Conservation (phyloP, 2,888 invertebrate genomes). For the Apamea anceps region DNA sequence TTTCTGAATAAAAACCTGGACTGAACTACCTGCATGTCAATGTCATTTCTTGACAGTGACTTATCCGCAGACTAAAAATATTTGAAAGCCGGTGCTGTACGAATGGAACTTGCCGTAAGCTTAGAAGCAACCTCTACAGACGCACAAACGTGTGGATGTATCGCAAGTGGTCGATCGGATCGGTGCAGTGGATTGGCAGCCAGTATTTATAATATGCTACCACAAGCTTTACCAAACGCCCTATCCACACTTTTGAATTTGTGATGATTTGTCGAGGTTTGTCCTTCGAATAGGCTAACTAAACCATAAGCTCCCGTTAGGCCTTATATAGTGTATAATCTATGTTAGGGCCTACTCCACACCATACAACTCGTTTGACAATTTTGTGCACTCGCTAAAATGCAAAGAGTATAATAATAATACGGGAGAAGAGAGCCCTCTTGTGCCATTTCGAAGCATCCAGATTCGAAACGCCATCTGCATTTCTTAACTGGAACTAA, state of each 20-base stretch:
- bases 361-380: background rate
- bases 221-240: background rate
- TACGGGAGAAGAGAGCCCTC: no score
- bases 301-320: background rate
- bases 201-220: background rate
- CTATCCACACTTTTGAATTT: background rate
- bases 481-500: no score
- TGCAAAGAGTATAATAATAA: no score
- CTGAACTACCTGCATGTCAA: background rate
- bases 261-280: background rate
- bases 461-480: no score
- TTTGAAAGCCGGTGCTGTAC: background rate
- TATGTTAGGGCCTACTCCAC: background rate
- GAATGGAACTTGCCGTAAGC: background rate
- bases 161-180: background rate
- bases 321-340: no score
- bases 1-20: background rate
- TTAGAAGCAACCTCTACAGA: background rate
- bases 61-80: background rate
- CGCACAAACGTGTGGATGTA: background rate
- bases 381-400: background rate
- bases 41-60: constrained; percentile 28
- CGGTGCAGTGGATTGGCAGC: background rate
- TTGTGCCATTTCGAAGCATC: no score
- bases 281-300: background rate